Evolutionary conservation across 2,888 invertebrate genomes (phyloP).

Genomic region (Aethes cnicana): DNA sequence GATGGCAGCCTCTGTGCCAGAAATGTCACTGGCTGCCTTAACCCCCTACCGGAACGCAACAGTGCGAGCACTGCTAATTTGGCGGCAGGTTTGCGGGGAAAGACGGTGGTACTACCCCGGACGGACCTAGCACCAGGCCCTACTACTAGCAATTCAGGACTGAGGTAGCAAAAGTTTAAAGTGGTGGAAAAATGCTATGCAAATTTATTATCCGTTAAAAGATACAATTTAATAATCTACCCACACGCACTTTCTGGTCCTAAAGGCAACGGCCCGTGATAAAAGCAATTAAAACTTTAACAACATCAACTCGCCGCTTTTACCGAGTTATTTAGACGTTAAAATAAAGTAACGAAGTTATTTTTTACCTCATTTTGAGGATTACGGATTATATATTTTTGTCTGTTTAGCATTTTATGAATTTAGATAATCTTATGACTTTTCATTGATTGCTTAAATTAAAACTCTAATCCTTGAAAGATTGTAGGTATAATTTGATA

Average conservation of each 20-base stretch:
- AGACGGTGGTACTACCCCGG: too few relatives aligned
- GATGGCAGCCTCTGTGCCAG: too few relatives aligned
- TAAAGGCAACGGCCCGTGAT: conserved; percentile 67
- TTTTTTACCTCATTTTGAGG: background rate
- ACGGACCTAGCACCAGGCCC: too few relatives aligned
- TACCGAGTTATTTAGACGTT: conserved; percentile 22
- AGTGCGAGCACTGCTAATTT: too few relatives aligned
- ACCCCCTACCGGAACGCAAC: too few relatives aligned
- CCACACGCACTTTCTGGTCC: conserved; percentile 62
- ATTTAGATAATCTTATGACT: background rate
- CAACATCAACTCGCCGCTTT: conserved; percentile 55
- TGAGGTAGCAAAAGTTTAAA: conserved; percentile 41
- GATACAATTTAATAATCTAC: conserved; percentile 67
- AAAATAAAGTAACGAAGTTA: conserved; percentile 2
- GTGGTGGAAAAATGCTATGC: conserved; percentile 35
- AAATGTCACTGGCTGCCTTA: too few relatives aligned
- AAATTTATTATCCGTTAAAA: conserved; percentile 52
- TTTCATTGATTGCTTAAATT: too few relatives aligned
- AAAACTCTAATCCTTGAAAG: too few relatives aligned
- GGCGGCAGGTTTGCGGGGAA: too few relatives aligned
- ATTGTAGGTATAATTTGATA: too few relatives aligned
- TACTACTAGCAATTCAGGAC: too few relatives aligned
- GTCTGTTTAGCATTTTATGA: too few relatives aligned
- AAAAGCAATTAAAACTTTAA: conserved; percentile 79
- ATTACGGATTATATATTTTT: background rate